Evolutionary conservation across 92 coral and sea anemone species (phyloP).

Genomic region (Heteractis magnifica): DNA sequence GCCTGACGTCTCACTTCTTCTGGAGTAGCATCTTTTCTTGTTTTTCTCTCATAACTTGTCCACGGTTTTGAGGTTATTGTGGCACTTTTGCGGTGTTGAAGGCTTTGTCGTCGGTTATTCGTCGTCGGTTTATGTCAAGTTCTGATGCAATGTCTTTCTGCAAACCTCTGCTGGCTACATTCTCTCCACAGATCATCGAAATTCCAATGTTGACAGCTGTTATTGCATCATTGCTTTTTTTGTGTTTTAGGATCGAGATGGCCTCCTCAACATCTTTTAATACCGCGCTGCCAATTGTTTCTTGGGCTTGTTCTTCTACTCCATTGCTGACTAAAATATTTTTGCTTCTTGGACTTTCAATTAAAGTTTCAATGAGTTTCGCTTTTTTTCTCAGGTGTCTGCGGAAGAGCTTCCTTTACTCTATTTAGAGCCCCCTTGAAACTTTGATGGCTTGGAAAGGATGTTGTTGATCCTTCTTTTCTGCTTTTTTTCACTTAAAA

Average conservation of each 20-base stretch:
- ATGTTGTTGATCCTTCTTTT: too few species aligned
- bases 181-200: constrained; percentile 21
- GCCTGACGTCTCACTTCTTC: constrained; percentile 26
- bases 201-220: constrained; percentile 19
- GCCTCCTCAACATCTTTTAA: constrained; percentile 7
- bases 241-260: background rate
- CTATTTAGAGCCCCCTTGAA: background rate
- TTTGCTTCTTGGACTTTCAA: background rate
- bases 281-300: background rate
- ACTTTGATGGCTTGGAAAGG: background rate
- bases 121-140: constrained; percentile 9
- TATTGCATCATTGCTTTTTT: constrained; percentile 17
- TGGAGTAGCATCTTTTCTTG: constrained; percentile 23
- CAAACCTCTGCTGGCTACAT: too few species aligned
- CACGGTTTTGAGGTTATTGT: background rate
- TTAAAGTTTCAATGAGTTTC: background rate
- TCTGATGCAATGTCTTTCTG: background rate
- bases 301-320: background rate
- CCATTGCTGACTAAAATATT: background rate
- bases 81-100: constrained; percentile 12
- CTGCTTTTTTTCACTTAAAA: too few species aligned
- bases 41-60: constrained; percentile 5
- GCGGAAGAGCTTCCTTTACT: background rate
- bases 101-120: background rate
- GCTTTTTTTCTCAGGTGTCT: background rate